Evolutionary conservation across 2,113 vertebrate genomes (phyloP).

Genomic region (Eublepharis macularius): DNA sequence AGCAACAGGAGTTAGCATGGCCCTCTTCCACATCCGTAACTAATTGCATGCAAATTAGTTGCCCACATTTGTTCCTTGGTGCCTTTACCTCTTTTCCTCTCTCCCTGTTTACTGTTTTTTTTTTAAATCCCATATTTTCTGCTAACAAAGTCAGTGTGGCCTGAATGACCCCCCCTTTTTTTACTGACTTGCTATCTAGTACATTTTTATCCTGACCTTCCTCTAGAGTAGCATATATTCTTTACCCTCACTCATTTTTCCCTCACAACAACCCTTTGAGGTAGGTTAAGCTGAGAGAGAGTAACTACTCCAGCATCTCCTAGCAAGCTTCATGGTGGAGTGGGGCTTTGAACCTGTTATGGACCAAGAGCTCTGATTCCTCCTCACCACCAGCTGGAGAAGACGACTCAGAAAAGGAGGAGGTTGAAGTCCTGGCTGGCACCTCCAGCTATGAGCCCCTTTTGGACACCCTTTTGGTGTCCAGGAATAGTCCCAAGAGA

Average conservation of each 20-base stretch:
- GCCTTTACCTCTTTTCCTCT: not conserved
- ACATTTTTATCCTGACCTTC: no score
- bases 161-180: not conserved
- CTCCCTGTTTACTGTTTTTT: not conserved
- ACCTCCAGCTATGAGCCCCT: no score
- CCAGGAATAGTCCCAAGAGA: no score
- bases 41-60: not conserved
- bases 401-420: no score
- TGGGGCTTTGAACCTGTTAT: not conserved
- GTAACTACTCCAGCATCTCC: not conserved
- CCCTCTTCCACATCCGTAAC: not conserved
- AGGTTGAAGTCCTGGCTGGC: no score
- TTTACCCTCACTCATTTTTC: no score
- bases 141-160: not conserved
- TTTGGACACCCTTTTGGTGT: no score
- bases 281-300: not conserved
- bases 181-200: no score
- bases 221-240: no score
- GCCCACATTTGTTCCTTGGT: not conserved
- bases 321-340: not conserved
- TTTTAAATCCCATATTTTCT: no score
- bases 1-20: conserved; percentile 12
- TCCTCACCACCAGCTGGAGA: no score
- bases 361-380: no score
- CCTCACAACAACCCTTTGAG: not conserved